A percentile compares a stretch with the other conserved stretches of the same genome.
phyloP scores from a whole-genome alignment of 2,113 vertebrate genomes.

The Anarhynchus alexandrinus region DNA sequence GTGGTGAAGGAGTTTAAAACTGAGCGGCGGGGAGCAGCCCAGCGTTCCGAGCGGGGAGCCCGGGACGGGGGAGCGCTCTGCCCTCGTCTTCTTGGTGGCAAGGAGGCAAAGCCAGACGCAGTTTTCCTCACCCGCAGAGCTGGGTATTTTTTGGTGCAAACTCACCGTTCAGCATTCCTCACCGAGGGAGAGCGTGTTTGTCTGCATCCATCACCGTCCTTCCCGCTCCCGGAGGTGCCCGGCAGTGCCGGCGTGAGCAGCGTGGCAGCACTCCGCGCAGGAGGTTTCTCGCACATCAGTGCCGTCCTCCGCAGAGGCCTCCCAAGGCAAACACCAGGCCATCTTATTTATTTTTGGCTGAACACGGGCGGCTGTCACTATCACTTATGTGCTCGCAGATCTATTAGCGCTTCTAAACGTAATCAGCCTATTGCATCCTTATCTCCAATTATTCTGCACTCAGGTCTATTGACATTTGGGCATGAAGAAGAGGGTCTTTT shows the following conservation, averaged over 20 bases:
- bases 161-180: neutral
- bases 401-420: neutral
- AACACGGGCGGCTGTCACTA: neutral
- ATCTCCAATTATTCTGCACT: neutral
- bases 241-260: neutral
- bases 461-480: neutral
- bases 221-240: neutral
- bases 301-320: neutral
- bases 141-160: neutral
- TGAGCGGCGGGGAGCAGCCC: neutral
- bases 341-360: neutral
- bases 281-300: neutral
- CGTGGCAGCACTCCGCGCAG: accelerated
- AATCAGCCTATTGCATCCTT: neutral
- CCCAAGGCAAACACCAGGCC: neutral
- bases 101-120: neutral
- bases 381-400: neutral
- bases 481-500: neutral
- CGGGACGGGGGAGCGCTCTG: accelerated
- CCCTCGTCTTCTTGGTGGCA: neutral
- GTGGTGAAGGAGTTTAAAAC: neutral
- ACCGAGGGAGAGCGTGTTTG: accelerated
- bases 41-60: neutral
- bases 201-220: neutral
- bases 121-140: neutral